Base-by-base conservation (phyloP, 2,113 vertebrate genomes). In the Gallinago undulata region DNA sequence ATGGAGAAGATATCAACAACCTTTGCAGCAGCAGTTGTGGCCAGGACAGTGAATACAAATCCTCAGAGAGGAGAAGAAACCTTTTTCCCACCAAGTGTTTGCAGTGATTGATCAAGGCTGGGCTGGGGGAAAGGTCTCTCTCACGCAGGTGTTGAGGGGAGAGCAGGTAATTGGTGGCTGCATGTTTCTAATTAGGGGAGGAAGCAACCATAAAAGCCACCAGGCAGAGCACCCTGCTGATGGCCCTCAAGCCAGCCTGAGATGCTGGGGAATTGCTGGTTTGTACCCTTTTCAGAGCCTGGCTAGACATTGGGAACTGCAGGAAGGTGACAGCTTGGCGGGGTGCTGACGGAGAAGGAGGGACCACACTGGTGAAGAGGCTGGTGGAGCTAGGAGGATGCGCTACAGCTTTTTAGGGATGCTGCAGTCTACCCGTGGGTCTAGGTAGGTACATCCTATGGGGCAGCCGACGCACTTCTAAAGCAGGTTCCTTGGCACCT, bases 401-500 rank as follows among this genome's bases (percentile, higher is more conserved):
- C 0, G 0, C 2, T 24, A 13, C 12, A 78, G 14, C 9, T 63
- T 55, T 63, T 50, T 41, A 30, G 43, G 56, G 60, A 27, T 13
- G 39, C 6, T 15, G 21, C 60, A 2, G 10, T 37, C 12, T n/a
- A 14, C 59, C 17, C 0, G 0, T 24, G 9, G 3, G 15, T 1
- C 5, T 10, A 56, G 50, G 60, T 4, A 39, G 30, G 82, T 27
- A 23, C 51, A 27, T 53, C 66, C 56, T 13, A 5, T 0, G 0
- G 48, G 7, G n/a, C 31, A 11, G 39, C 4, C 31, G 33, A 22
- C 1, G 3, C 10, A 0, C 35, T 64, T 24, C 62, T 35, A 19
- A 39, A 24, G 21, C 0, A 1, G 14, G 21, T 48, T 45, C 12
- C 1, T 43, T 0, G 1, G 55, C 2, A 4, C 33, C 28, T 64